Percentiles rank a stretch among this genome's conserved stretches.
Evolutionary conservation across 1,140 invertebrate genomes (phyloP).

Genomic region (Asbolus verrucosus): DNA sequence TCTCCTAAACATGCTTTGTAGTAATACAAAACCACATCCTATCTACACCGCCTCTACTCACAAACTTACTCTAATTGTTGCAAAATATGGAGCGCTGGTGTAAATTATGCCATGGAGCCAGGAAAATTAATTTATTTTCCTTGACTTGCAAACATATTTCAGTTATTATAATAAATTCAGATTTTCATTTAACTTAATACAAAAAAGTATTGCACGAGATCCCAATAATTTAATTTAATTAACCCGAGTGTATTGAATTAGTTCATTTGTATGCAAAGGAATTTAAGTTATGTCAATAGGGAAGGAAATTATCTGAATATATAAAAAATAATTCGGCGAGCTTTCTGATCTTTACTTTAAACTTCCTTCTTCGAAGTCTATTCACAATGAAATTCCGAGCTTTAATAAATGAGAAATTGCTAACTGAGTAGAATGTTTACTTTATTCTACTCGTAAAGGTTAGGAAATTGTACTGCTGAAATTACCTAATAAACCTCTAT

Average conservation of each 20-base stretch:
- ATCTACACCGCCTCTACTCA: neutral
- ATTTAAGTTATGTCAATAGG: neutral
- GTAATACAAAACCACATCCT: conserved; percentile 21
- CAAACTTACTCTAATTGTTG: conserved; percentile 4
- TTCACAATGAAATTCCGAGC: neutral
- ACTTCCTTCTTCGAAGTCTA: neutral
- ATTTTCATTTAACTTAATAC: too few relatives aligned
- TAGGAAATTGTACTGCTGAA: too few relatives aligned
- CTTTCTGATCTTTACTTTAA: neutral
- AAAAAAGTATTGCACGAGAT: too few relatives aligned
- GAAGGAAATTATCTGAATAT: neutral
- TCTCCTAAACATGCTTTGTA: conserved; percentile 9
- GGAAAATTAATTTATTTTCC: conserved; percentile 7
- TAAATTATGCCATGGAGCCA: conserved; percentile 1
- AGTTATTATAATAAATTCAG: too few relatives aligned
- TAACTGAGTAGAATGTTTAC: too few relatives aligned
- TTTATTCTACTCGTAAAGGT: too few relatives aligned
- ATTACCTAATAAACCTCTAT: too few relatives aligned
- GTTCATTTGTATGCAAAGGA: neutral
- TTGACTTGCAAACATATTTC: neutral
- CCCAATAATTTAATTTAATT: too few relatives aligned
- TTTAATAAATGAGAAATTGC: too few relatives aligned
- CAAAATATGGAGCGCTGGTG: neutral
- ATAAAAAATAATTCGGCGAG: neutral
- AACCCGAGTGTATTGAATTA: too few relatives aligned